phyloP scores from a whole-genome alignment of 2,113 vertebrate species.

The Phoxinus phoxinus region DNA sequence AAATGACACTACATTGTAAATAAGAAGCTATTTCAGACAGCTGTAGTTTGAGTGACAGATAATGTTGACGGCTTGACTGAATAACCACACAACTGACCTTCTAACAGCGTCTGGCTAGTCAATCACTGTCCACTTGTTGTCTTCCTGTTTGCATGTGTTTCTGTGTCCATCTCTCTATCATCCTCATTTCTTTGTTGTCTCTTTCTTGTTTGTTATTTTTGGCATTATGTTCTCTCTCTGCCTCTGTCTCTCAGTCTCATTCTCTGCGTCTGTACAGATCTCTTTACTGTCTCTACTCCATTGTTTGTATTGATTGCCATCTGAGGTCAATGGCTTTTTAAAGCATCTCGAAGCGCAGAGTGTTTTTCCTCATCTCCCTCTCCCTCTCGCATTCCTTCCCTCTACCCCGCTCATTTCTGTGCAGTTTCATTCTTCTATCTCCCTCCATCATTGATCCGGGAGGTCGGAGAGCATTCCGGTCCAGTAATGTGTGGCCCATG shows the following conservation, averaged over 20 bases:
- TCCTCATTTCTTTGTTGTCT: neutral
- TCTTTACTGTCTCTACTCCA: slow-evolving; percentile 51
- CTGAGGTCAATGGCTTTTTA: slow-evolving; percentile 65
- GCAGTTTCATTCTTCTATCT: slow-evolving; percentile 35
- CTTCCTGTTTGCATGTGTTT: neutral
- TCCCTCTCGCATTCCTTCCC: slow-evolving; percentile 21
- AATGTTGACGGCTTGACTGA: neutral
- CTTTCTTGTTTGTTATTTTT: neutral
- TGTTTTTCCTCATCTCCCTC: slow-evolving; percentile 4
- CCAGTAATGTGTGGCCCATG: slow-evolving; percentile 33
- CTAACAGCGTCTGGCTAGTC: neutral
- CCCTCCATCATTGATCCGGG: slow-evolving; percentile 40
- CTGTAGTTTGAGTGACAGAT: neutral
- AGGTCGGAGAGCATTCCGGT: slow-evolving; percentile 19
- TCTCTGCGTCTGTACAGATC: slow-evolving; percentile 32
- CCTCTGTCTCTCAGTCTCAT: slow-evolving; percentile 6
- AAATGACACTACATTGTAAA: neutral
- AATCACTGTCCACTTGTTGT: slow-evolving; percentile 12
- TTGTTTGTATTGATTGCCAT: slow-evolving; percentile 55
- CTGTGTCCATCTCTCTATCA: slow-evolving; percentile 1
- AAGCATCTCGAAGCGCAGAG: slow-evolving; percentile 54
- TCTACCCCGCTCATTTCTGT: slow-evolving; percentile 20
- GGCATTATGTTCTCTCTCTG: neutral
- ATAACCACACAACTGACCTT: slow-evolving; percentile 8
- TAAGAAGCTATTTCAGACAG: neutral